phyloP scores from a whole-genome alignment of 1,140 invertebrate genomes.

The Belonocnema kinseyi region DNA sequence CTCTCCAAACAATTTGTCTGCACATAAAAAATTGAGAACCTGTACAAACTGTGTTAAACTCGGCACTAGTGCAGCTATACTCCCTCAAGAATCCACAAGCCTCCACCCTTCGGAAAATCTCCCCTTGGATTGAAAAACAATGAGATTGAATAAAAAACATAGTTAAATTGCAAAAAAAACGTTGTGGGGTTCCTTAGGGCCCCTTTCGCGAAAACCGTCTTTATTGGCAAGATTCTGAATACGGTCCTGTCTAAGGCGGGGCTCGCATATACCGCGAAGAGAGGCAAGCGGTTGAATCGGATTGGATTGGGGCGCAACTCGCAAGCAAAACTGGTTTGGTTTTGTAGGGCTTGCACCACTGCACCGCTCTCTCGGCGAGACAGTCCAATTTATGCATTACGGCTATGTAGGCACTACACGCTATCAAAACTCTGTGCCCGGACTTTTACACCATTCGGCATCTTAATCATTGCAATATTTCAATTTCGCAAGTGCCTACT shows the following conservation, averaged over 20 bases:
- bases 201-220: constrained; percentile 39
- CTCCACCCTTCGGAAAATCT: too few species aligned
- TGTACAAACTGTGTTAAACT: too few species aligned
- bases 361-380: constrained; percentile 73
- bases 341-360: constrained; percentile 74
- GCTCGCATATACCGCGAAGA: constrained; percentile 68
- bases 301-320: constrained; percentile 72
- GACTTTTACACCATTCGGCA: constrained; percentile 64
- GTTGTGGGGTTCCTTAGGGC: constrained; percentile 14
- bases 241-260: constrained; percentile 72
- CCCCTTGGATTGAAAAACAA: too few species aligned
- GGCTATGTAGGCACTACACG: constrained; percentile 76
- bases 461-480: constrained; percentile 61
- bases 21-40: too few species aligned
- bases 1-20: too few species aligned
- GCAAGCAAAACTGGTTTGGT: constrained; percentile 71
- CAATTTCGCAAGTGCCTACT: constrained; percentile 66
- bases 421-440: constrained; percentile 70
- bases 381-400: constrained; percentile 77
- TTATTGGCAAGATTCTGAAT: constrained; percentile 57
- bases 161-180: constrained; percentile 37
- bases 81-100: too few species aligned
- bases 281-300: constrained; percentile 71
- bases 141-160: constrained; percentile 7
- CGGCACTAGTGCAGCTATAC: too few species aligned